phyloP scores from a whole-genome alignment of 2,888 invertebrate genomes.

The Apeira syringaria region DNA sequence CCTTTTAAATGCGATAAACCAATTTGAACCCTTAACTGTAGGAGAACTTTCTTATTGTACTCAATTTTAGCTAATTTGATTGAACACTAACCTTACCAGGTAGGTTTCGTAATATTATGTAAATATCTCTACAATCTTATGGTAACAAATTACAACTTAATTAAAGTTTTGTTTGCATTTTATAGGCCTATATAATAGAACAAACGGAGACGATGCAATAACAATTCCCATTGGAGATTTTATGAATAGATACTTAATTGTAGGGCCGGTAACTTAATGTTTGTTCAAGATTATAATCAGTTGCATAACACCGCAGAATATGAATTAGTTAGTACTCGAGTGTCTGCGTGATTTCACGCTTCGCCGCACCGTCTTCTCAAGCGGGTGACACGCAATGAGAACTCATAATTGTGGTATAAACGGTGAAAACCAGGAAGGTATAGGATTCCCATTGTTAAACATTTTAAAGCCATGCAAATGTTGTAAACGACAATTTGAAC shows the following conservation, averaged over 20 bases:
- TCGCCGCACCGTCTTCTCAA: slow-evolving; percentile 20
- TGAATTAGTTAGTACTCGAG: neutral
- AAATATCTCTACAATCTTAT: too few species aligned
- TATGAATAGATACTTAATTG: neutral
- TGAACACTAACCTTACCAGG: too few species aligned
- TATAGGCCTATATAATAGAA: neutral
- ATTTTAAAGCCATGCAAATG: slow-evolving; percentile 20
- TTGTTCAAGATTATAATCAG: slow-evolving; percentile 8
- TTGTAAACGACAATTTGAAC: too few species aligned
- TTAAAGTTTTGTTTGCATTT: neutral
- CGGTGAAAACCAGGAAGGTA: slow-evolving; percentile 30
- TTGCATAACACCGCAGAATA: slow-evolving; percentile 23
- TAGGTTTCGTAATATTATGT: too few species aligned
- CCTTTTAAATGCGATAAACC: too few species aligned
- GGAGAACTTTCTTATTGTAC: too few species aligned
- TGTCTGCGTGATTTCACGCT: slow-evolving; percentile 28
- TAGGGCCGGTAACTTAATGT: neutral
- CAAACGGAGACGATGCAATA: neutral
- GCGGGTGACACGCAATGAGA: slow-evolving; percentile 27
- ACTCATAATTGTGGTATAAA: slow-evolving; percentile 32
- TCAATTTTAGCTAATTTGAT: too few species aligned
- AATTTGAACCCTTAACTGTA: too few species aligned
- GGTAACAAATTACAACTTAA: too few species aligned
- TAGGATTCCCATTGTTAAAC: slow-evolving; percentile 25
- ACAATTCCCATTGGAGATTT: neutral